These are phyloP conservation scores for Drosophila equinoxialis DNA, from an alignment of 1,140 invertebrate species.

Conservation along the genomic window DNA sequence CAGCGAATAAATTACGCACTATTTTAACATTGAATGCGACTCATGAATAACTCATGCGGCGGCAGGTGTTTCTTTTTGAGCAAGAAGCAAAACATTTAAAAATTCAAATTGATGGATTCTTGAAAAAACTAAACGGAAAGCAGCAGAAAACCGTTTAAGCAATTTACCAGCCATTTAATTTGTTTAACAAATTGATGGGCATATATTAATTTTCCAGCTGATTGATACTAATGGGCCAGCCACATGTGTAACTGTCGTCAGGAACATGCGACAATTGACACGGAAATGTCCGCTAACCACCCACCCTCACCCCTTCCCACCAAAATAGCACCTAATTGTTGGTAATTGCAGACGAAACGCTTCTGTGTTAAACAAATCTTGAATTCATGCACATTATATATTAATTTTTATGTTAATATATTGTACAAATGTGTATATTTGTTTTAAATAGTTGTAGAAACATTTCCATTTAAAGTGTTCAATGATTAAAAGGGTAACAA, in stretches of 20 bases:
- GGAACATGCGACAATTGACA: constrained; percentile 14
- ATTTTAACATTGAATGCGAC: constrained; percentile 16
- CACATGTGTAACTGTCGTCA: constrained; percentile 24
- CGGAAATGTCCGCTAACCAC: not conserved
- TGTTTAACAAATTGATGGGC: constrained; percentile 14
- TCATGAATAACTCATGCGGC: constrained; percentile 16
- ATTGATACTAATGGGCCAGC: constrained; percentile 20
- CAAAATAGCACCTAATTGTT: not conserved
- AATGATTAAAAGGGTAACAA: no score
- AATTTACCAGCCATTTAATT: constrained; percentile 1
- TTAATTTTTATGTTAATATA: no score
- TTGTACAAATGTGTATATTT: no score
- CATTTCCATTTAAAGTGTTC: no score
- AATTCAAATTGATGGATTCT: constrained; percentile 1
- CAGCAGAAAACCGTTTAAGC: not conserved
- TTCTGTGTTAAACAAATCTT: no score
- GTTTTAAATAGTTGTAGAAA: no score
- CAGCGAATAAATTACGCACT: constrained; percentile 52
- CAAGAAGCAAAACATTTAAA: not conserved
- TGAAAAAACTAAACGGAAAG: not conserved
- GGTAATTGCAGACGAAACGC: not conserved
- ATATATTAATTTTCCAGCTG: constrained; percentile 13
- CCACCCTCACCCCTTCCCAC: no score
- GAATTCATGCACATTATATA: no score
- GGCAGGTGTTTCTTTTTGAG: not conserved